Evolutionary conservation across 2,888 invertebrate species (phyloP).

Genomic region (Zaprionus bogoriensis): DNA sequence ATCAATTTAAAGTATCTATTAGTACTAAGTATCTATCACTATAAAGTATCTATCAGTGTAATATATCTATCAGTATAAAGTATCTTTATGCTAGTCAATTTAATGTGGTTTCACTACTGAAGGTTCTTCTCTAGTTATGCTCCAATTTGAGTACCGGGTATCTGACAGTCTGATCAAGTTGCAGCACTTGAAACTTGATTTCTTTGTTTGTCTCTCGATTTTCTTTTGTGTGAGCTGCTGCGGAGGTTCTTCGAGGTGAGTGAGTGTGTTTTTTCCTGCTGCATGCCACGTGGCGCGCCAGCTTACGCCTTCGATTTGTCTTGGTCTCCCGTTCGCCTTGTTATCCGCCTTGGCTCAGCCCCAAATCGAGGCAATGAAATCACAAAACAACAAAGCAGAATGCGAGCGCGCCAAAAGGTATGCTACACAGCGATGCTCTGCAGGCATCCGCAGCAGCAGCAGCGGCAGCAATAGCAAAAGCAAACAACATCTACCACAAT

Average conservation of each 20-base stretch:
- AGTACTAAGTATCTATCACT: no score
- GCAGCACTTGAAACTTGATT: neutral
- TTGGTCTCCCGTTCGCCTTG: conserved; percentile 13
- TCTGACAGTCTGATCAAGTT: neutral
- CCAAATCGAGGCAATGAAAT: conserved; percentile 44
- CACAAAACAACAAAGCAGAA: conserved; percentile 20
- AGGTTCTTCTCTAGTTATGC: no score
- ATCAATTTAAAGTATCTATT: no score
- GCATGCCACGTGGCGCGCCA: conserved; percentile 37
- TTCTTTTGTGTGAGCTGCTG: neutral
- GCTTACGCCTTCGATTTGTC: conserved; percentile 17
- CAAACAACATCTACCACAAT: neutral
- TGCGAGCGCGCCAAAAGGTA: conserved; percentile 28
- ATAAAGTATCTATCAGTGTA: no score
- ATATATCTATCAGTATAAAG: no score
- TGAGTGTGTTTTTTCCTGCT: conserved; percentile 3
- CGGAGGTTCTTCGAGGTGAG: neutral
- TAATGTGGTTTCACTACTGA: no score
- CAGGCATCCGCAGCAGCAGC: neutral
- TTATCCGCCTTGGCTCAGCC: conserved; percentile 29
- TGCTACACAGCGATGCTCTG: conserved; percentile 10
- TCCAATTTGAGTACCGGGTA: no score
- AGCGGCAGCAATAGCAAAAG: neutral
- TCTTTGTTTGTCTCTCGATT: neutral
- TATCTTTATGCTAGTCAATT: no score